These are phyloP conservation scores for Sminthurides bifidus DNA, from an alignment of 1,140 invertebrate species.

Conservation along the genomic window DNA sequence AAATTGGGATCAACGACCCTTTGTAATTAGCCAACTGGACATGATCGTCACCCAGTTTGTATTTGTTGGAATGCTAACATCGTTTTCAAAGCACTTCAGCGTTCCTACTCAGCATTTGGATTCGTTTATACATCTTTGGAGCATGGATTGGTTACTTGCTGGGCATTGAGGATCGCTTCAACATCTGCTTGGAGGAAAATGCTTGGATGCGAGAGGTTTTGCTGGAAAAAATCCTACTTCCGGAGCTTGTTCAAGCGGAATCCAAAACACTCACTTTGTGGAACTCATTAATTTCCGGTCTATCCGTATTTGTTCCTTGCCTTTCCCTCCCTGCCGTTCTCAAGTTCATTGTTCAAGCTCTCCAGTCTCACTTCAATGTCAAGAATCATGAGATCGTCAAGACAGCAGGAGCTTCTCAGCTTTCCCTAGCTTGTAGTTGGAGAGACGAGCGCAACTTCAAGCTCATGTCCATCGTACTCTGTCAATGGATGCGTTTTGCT, in stretches of 20 bases:
- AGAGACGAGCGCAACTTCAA: no score
- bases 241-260: conserved; percentile 7
- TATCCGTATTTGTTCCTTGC: conserved; percentile 19
- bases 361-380: no score
- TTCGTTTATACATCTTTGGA: conserved; percentile 42
- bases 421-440: no score
- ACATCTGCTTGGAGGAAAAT: conserved; percentile 41
- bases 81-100: conserved; percentile 48
- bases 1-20: no score
- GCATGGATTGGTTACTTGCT: conserved; percentile 39
- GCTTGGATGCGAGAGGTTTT: background rate
- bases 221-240: conserved; percentile 15
- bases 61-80: conserved; percentile 64
- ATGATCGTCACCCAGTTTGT: conserved; percentile 74
- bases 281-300: conserved; percentile 17
- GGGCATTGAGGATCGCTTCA: conserved; percentile 43
- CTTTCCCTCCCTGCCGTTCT: conserved; percentile 20
- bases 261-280: conserved; percentile 14
- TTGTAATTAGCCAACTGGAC: conserved; percentile 56
- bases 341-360: no score
- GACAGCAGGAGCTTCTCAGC: no score
- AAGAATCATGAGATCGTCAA: no score
- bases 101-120: conserved; percentile 35
- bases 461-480: no score
- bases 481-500: no score